Conservation (phyloP, 2,113 vertebrate species). For the Entelurus aequoreus region DNA sequence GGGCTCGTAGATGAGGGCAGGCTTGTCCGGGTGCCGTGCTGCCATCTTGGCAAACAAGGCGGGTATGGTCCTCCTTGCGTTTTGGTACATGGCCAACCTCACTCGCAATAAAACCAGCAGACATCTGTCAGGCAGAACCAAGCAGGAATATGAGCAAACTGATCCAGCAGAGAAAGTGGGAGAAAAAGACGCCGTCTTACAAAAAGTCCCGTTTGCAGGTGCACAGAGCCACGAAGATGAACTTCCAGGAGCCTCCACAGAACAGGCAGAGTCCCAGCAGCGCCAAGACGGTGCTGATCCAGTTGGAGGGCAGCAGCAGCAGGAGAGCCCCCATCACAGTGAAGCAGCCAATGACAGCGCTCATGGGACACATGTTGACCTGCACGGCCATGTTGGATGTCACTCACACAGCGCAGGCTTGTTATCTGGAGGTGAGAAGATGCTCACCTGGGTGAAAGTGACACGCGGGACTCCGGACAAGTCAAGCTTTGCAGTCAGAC, state of each 20-base stretch:
- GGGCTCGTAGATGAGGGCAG: conserved; percentile 77
- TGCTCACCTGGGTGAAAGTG: conserved; percentile 18
- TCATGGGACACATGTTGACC: conserved; percentile 22
- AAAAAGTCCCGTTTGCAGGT: conserved; percentile 77
- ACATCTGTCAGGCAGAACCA: conserved; percentile 55
- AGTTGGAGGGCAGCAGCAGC: conserved; percentile 14
- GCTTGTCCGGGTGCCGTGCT: conserved; percentile 68
- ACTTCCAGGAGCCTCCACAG: conserved; percentile 69
- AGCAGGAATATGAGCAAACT: not conserved
- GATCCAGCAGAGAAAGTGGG: not conserved
- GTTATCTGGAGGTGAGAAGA: not conserved
- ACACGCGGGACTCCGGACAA: not conserved
- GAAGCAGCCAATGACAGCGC: conserved; percentile 15
- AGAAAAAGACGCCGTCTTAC: conserved; percentile 59
- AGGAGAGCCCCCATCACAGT: conserved; percentile 31
- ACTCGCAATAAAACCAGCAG: conserved; percentile 74
- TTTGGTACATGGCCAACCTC: conserved; percentile 62
- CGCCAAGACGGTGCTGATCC: conserved; percentile 52
- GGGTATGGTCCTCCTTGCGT: conserved; percentile 71
- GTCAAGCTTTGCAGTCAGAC: conserved; percentile 1
- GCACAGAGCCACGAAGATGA: conserved; percentile 66
- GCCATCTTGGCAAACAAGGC: conserved; percentile 72
- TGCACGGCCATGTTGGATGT: conserved; percentile 1
- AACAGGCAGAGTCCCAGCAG: conserved; percentile 68
- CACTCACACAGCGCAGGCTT: not conserved